These are phyloP conservation scores for Ceratosolen fusciceps DNA, from an alignment of 1,140 invertebrate species.

Conservation along the genomic window DNA sequence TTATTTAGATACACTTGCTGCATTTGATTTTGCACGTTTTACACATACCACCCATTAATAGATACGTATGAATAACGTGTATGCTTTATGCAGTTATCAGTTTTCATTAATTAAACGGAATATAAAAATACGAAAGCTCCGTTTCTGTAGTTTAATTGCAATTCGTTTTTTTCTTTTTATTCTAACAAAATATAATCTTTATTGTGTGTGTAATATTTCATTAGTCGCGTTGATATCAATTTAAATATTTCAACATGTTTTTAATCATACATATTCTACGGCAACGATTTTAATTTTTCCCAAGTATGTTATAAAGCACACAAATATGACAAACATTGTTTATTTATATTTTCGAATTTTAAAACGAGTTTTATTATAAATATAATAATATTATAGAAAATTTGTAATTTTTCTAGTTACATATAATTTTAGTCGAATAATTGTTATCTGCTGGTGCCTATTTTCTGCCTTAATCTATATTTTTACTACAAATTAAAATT, in stretches of 20 bases:
- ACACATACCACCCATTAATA: constrained; percentile 4
- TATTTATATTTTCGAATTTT: too few relatives aligned
- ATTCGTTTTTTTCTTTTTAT: not conserved
- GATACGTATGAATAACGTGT: too few relatives aligned
- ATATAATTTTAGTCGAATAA: not conserved
- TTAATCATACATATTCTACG: too few relatives aligned
- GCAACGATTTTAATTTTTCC: too few relatives aligned
- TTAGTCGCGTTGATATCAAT: too few relatives aligned
- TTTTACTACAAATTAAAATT: too few relatives aligned
- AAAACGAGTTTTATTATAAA: not conserved
- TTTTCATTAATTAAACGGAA: constrained; percentile 26
- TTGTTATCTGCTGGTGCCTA: too few relatives aligned
- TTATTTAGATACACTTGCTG: not conserved
- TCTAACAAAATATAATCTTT: not conserved
- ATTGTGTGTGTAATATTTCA: not conserved
- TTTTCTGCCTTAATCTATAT: too few relatives aligned
- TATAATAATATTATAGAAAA: not conserved
- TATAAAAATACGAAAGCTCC: constrained; percentile 29
- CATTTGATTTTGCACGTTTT: not conserved
- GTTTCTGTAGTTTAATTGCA: not conserved
- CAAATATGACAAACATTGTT: too few relatives aligned
- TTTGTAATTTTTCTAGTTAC: constrained; percentile 11
- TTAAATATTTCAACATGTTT: too few relatives aligned
- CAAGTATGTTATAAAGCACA: too few relatives aligned
- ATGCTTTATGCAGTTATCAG: constrained; percentile 4